Evolutionary conservation across 1,140 invertebrate genomes (phyloP).

Genomic region (Drosophila ogumai): DNA sequence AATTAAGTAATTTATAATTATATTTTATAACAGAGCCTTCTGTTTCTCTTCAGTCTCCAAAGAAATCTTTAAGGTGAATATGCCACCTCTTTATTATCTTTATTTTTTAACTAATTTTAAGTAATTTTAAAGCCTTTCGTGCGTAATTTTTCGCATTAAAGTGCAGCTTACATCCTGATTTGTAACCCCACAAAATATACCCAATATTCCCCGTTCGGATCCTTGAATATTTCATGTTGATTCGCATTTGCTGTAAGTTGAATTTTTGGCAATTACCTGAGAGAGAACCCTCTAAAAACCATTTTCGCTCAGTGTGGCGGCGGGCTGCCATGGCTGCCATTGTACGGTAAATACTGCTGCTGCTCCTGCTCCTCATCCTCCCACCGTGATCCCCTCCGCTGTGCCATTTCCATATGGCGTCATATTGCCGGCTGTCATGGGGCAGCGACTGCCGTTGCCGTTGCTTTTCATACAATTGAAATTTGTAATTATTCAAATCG

Average conservation of each 20-base stretch:
- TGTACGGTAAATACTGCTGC: conserved; percentile 68
- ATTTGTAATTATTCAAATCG: conserved; percentile 83
- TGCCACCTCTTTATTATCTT: too few species aligned
- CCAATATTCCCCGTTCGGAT: not conserved
- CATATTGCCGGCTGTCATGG: conserved; percentile 66
- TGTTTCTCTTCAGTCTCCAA: too few species aligned
- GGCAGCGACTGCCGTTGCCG: conserved; percentile 39
- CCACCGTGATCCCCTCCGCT: conserved; percentile 3
- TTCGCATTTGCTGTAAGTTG: not conserved
- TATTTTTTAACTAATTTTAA: too few species aligned
- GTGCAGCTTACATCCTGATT: not conserved
- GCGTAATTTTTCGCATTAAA: not conserved
- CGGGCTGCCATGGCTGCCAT: conserved; percentile 46
- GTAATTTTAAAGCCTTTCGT: too few species aligned
- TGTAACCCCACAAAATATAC: not conserved
- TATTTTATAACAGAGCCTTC: too few species aligned
- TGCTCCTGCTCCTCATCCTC: conserved; percentile 1
- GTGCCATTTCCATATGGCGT: conserved; percentile 79
- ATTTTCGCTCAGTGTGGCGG: conserved; percentile 10
- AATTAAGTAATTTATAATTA: too few species aligned
- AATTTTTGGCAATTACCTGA: not conserved
- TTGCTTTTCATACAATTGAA: conserved; percentile 78
- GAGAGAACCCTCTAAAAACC: too few species aligned
- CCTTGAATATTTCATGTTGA: not conserved
- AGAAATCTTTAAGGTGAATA: too few species aligned